Percentiles rank a stretch among this genome's conserved stretches.
phyloP scores from a whole-genome alignment of 2,797 vertebrate genomes.

The Smutsia temminckii region DNA sequence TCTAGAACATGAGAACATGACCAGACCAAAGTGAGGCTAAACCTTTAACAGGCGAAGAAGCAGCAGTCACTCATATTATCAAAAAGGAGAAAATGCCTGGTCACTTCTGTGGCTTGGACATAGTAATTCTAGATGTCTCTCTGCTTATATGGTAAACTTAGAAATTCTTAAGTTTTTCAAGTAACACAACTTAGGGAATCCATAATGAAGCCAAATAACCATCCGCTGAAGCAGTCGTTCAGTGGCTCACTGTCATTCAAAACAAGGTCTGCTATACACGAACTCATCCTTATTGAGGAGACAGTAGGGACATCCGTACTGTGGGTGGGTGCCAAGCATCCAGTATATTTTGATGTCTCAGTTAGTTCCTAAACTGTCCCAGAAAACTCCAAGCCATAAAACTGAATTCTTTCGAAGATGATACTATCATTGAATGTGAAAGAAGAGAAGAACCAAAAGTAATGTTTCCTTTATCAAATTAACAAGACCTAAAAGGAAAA shows the following conservation, averaged over 20 bases:
- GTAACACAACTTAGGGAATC: neutral
- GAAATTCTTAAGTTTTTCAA: slow-evolving; percentile 23
- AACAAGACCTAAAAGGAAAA: neutral
- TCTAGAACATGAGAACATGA: neutral
- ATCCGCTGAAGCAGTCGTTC: neutral
- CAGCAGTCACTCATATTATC: neutral
- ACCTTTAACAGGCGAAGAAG: neutral
- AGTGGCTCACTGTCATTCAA: neutral
- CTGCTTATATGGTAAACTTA: neutral
- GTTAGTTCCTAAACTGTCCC: neutral
- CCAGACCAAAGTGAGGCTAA: neutral
- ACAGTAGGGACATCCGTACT: neutral
- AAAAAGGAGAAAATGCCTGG: neutral
- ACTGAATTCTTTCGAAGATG: neutral
- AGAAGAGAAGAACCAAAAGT: neutral
- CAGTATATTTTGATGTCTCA: neutral
- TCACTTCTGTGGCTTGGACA: neutral
- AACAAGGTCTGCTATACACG: no score
- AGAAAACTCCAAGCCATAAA: neutral
- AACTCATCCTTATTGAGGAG: neutral
- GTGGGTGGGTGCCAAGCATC: neutral
- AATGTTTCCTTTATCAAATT: neutral
- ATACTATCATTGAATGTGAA: neutral
- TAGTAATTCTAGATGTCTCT: neutral
- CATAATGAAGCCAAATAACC: neutral